Conservation (phyloP, 2,888 invertebrate genomes). For the Scaptomyza flava region DNA sequence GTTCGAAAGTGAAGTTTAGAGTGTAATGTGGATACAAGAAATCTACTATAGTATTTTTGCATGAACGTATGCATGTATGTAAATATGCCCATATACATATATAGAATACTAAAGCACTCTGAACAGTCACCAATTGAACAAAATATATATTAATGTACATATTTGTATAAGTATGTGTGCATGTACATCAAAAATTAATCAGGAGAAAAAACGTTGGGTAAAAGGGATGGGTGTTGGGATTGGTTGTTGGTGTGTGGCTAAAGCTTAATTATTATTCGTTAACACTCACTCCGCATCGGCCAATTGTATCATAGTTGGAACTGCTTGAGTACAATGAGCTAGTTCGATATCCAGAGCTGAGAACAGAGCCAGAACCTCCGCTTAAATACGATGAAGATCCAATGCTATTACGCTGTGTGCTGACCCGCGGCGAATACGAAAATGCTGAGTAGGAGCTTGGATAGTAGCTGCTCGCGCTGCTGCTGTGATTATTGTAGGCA, state of each 20-base stretch:
- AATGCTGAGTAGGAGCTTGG: conserved; percentile 70
- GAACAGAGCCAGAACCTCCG: conserved; percentile 67
- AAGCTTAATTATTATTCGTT: conserved; percentile 15
- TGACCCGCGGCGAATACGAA: conserved; percentile 79
- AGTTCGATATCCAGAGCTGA: conserved; percentile 79
- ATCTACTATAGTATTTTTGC: not conserved
- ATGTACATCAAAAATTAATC: conserved; percentile 40
- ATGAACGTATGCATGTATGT: not conserved
- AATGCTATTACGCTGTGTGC: conserved; percentile 65
- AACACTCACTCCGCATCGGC: conserved; percentile 84
- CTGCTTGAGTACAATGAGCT: conserved; percentile 77
- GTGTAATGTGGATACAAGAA: conserved; percentile 1
- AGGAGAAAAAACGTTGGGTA: not conserved
- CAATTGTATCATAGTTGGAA: conserved; percentile 83
- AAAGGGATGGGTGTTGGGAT: not conserved
- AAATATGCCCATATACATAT: conserved; percentile 23
- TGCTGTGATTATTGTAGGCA: conserved; percentile 44
- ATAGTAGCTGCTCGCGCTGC: conserved; percentile 58
- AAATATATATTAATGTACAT: conserved; percentile 18
- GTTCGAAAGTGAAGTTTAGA: conserved; percentile 19
- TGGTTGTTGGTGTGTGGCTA: conserved; percentile 39
- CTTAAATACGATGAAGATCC: conserved; percentile 68
- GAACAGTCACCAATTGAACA: conserved; percentile 25
- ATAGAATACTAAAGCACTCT: conserved; percentile 23
- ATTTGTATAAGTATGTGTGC: conserved; percentile 27